Evolutionary conservation across 2,888 invertebrate genomes (phyloP).

Genomic region (Agrenia bidenticulata): DNA sequence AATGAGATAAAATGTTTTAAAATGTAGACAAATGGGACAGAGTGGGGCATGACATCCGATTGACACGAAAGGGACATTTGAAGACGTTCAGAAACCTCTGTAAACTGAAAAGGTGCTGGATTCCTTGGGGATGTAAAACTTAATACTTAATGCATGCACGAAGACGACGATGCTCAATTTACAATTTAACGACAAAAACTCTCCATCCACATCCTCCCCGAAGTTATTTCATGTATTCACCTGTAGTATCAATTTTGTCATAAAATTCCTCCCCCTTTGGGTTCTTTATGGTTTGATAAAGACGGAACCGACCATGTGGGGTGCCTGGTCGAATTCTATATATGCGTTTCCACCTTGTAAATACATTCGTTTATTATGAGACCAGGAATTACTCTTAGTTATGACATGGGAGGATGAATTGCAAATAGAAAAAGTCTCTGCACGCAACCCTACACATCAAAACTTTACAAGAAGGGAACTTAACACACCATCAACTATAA

Average conservation of each 20-base stretch:
- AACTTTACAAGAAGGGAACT: background rate
- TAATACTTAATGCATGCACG: too few relatives aligned
- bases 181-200: slow-evolving; percentile 10
- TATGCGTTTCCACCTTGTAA: too few relatives aligned
- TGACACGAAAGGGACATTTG: too few relatives aligned
- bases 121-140: too few relatives aligned
- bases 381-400: too few relatives aligned
- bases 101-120: too few relatives aligned
- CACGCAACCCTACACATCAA: background rate
- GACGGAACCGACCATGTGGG: slow-evolving; percentile 4
- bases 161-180: slow-evolving; percentile 6
- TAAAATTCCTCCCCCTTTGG: slow-evolving; percentile 26
- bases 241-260: slow-evolving; percentile 29
- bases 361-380: too few relatives aligned
- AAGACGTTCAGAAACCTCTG: too few relatives aligned
- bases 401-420: background rate
- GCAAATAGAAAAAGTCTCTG: slow-evolving; percentile 2
- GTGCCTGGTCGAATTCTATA: too few relatives aligned
- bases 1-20: too few relatives aligned
- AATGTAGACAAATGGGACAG: too few relatives aligned
- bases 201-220: background rate
- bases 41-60: too few relatives aligned
- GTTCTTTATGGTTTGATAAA: slow-evolving; percentile 29
- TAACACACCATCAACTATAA: background rate
- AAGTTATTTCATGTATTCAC: slow-evolving; percentile 13